Percentiles rank a stretch among this genome's conserved stretches.
Evolutionary conservation across 2,888 invertebrate species (phyloP).

Genomic region (Amaurobius ferox): DNA sequence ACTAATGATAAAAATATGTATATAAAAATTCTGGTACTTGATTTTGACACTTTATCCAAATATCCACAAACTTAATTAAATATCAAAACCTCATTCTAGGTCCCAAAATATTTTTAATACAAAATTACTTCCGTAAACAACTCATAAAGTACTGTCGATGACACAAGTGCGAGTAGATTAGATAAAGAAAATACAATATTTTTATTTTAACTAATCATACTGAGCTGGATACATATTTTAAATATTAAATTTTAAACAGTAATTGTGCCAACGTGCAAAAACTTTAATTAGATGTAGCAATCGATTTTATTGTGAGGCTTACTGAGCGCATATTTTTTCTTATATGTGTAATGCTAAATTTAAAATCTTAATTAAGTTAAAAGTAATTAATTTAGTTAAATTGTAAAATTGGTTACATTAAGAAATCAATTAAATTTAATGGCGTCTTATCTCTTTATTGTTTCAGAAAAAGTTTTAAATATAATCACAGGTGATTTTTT

Average conservation of each 20-base stretch:
- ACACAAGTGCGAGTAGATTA: too few relatives aligned
- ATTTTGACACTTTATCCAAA: too few relatives aligned
- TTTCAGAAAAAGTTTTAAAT: not conserved
- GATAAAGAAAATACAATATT: too few relatives aligned
- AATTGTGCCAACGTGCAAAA: not conserved
- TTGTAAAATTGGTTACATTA: slow-evolving; percentile 5
- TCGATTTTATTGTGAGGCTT: not conserved
- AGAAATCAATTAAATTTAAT: slow-evolving; percentile 9
- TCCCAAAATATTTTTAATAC: too few relatives aligned
- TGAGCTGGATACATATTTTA: not conserved
- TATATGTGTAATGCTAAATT: not conserved
- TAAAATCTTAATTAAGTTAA: slow-evolving; percentile 7
- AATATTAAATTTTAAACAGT: not conserved
- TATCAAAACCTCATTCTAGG: too few relatives aligned
- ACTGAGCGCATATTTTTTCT: not conserved
- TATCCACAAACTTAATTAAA: too few relatives aligned
- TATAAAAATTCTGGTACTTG: too few relatives aligned
- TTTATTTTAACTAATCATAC: not conserved
- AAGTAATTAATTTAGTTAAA: slow-evolving; percentile 9
- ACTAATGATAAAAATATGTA: too few relatives aligned
- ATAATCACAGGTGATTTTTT: not conserved
- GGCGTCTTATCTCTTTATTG: not conserved
- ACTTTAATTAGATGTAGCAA: not conserved
- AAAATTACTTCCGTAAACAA: too few relatives aligned
- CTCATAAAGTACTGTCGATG: too few relatives aligned